Evolutionary conservation across 2,888 invertebrate genomes (phyloP).

Genomic region (Oscheius onirici): DNA sequence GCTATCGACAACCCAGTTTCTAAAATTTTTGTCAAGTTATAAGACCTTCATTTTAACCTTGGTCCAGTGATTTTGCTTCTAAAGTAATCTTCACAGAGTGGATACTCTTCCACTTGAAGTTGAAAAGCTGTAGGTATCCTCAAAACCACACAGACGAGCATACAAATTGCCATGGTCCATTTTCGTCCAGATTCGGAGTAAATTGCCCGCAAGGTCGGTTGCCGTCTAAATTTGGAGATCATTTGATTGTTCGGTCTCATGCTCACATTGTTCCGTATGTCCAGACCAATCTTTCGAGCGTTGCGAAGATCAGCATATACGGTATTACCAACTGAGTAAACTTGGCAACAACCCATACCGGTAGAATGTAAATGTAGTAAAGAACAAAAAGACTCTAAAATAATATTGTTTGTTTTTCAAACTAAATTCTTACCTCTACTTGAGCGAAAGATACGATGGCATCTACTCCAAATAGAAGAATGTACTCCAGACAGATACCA

Average conservation of each 20-base stretch:
- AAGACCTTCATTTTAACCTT: slow-evolving; percentile 20
- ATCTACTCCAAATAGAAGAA: slow-evolving; percentile 67
- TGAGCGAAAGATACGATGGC: slow-evolving; percentile 62
- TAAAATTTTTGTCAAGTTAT: slow-evolving; percentile 1
- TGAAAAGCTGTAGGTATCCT: slow-evolving; percentile 64
- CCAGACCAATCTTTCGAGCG: slow-evolving; percentile 69
- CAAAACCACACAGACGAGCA: slow-evolving; percentile 54
- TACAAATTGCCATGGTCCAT: slow-evolving; percentile 55
- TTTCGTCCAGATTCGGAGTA: slow-evolving; percentile 64
- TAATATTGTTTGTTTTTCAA: background rate
- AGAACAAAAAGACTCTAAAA: slow-evolving; percentile 61
- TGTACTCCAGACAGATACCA: slow-evolving; percentile 65
- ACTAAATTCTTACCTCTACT: slow-evolving; percentile 52
- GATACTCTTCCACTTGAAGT: slow-evolving; percentile 38
- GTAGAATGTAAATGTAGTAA: slow-evolving; percentile 69
- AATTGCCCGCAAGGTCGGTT: slow-evolving; percentile 53
- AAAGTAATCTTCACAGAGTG: slow-evolving; percentile 63
- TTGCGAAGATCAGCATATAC: slow-evolving; percentile 71
- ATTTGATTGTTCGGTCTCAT: background rate
- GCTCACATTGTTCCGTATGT: slow-evolving; percentile 51
- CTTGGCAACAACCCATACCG: slow-evolving; percentile 60
- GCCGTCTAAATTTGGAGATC: slow-evolving; percentile 32
- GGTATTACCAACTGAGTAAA: slow-evolving; percentile 67
- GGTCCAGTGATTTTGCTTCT: slow-evolving; percentile 55
- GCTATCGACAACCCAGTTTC: slow-evolving; percentile 8